Evolutionary conservation across 2,888 invertebrate species (phyloP), one percentile per base, ranked within the genome.

Genomic region (Athripsodes cinereus): DNA sequence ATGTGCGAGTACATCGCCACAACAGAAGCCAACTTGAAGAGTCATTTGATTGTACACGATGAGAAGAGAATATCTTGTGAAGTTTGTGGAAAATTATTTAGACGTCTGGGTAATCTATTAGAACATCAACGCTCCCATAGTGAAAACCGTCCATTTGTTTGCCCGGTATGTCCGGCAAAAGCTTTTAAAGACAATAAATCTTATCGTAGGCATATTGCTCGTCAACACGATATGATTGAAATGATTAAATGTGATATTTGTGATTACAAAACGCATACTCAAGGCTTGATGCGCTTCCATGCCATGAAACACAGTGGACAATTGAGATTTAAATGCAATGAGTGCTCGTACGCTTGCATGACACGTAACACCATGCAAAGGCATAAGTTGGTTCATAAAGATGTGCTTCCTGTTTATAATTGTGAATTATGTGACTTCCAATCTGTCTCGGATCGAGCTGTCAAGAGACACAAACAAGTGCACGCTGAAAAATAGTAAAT

Each of bases 121-220:
- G 18, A n/a, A 8, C 57, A 57, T 11, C 10, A 13, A 40, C 6
- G 34, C 2, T 34, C 52, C 5, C 57, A 57, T 19, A 31, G 22
- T 5, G 47, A 48, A n/a, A 35, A 57, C 13, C 44, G 51, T 26
- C 47, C 52, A 2, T 35, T 20, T 11, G n/a, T 18, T 6, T 52
- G 52, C 20, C 20, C 22, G 13, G 2, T 31, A 2, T 52, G 52
- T 18, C 48, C 48, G 18, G 40, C 40, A 3, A 40, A 40, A 16
- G 40, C 40, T 3, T 40, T 40, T 16, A 40, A 40, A 40, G 40
- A 40, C 16, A 40, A 40, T 16, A 40, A 40, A 16, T 40, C 40
- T 2, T 40, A 40, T 13, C 40, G 40, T 16, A 40, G 40, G 13
- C 40, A 40, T 16, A 40, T 40, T 8, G 40, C 40, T 16, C 40